Evolutionary conservation across 1,140 invertebrate species (phyloP).

Genomic region (Drosophila lacertosa): DNA sequence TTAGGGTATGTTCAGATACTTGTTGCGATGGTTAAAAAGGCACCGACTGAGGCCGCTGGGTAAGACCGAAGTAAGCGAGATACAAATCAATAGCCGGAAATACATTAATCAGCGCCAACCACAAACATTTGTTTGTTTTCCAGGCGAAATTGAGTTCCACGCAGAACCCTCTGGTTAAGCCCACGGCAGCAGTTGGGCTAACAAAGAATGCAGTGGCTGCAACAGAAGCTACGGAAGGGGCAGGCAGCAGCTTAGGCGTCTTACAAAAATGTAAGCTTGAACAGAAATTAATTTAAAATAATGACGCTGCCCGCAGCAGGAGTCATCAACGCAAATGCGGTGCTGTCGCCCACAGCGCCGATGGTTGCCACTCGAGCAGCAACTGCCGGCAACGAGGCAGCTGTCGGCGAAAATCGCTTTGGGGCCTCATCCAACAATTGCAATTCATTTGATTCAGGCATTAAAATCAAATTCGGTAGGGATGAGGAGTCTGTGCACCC

Average conservation of each 20-base stretch:
- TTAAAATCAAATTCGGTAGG: constrained; percentile 87
- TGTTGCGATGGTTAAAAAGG: too few species aligned
- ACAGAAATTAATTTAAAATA: constrained; percentile 62
- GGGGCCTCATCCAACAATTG: constrained; percentile 90
- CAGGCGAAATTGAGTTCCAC: constrained; percentile 79
- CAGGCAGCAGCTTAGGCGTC: constrained; percentile 83
- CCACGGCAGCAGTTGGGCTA: not conserved
- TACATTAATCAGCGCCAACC: not conserved
- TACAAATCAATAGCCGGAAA: not conserved
- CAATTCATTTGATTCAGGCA: constrained; percentile 90
- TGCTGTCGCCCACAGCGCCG: constrained; percentile 80
- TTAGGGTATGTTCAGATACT: too few species aligned
- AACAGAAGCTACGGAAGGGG: constrained; percentile 3
- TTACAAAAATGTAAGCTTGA: constrained; percentile 89
- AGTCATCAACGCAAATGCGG: constrained; percentile 41
- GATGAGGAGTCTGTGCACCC: constrained; percentile 69
- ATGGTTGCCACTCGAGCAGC: constrained; percentile 54
- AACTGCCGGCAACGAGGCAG: constrained; percentile 8
- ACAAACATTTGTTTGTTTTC: constrained; percentile 15
- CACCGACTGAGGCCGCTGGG: too few species aligned
- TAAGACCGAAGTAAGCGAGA: not conserved
- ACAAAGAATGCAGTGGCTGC: not conserved
- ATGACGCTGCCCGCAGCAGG: constrained; percentile 13
- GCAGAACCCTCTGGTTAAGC: constrained; percentile 27
- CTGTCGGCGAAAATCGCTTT: constrained; percentile 84